These are phyloP conservation scores for Tetramorium bicarinatum DNA, from an alignment of 2,888 invertebrate species.

Conservation along the genomic window DNA sequence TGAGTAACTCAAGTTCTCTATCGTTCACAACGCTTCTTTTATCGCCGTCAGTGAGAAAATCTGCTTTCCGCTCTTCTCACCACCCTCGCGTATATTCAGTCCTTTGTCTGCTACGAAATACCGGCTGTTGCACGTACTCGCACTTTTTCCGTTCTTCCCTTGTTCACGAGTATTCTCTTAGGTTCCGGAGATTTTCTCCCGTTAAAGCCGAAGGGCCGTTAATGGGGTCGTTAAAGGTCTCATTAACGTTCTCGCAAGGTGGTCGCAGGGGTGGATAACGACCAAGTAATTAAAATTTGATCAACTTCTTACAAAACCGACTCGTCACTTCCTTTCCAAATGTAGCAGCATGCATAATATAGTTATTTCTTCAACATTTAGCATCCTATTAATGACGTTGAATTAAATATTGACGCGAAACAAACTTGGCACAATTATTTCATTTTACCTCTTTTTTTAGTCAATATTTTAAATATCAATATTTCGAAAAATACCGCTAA, in stretches of 20 bases:
- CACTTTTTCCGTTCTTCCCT: constrained; percentile 51
- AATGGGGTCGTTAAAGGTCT: constrained; percentile 58
- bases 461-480: neutral
- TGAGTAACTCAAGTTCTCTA: constrained; percentile 47
- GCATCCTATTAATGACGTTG: neutral
- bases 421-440: neutral
- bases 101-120: constrained; percentile 42
- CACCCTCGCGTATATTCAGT: constrained; percentile 33
- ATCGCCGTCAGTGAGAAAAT: constrained; percentile 45
- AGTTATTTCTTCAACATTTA: constrained; percentile 17
- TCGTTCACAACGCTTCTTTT: constrained; percentile 9
- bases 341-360: neutral
- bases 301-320: constrained; percentile 45
- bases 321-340: constrained; percentile 44
- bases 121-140: constrained; percentile 54
- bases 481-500: neutral
- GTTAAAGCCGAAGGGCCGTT: constrained; percentile 53
- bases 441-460: neutral
- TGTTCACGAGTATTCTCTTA: constrained; percentile 54
- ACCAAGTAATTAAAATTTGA: constrained; percentile 59
- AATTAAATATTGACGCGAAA: neutral
- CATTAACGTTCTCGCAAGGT: constrained; percentile 53
- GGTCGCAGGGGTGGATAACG: constrained; percentile 34
- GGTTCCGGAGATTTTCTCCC: constrained; percentile 51
- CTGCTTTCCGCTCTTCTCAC: constrained; percentile 23